Conservation (phyloP, 2,113 vertebrate genomes). For the Ranitomeya variabilis region DNA sequence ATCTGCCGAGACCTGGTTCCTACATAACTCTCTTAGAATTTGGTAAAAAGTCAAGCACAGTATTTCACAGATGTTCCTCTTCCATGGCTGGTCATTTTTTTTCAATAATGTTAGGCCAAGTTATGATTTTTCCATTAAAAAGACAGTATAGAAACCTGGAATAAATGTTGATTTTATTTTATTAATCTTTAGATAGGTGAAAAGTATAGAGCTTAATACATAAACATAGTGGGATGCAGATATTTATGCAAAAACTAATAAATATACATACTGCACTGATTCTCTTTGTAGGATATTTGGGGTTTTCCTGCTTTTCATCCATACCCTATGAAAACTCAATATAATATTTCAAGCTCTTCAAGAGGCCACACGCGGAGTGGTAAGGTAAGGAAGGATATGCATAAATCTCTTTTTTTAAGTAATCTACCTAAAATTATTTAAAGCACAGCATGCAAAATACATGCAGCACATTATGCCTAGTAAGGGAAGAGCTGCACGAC, state of each 20-base stretch:
- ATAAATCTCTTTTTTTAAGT: not conserved
- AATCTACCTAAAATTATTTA: not conserved
- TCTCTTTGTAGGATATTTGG: conserved; percentile 40
- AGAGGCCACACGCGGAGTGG: conserved; percentile 60
- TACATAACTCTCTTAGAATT: no score
- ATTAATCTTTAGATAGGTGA: no score
- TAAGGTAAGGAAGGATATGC: not conserved
- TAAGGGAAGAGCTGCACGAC: no score
- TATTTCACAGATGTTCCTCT: not conserved
- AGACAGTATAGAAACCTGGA: not conserved
- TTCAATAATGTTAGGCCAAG: not conserved
- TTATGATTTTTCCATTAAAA: not conserved
- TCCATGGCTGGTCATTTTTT: not conserved
- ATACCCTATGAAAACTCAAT: conserved; percentile 52
- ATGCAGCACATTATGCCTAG: not conserved
- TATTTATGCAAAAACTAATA: no score
- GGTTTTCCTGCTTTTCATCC: conserved; percentile 59
- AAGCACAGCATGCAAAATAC: not conserved
- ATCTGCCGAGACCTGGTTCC: no score
- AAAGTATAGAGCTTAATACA: no score
- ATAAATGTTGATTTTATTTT: no score
- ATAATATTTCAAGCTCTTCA: conserved; percentile 59
- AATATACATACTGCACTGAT: not conserved
- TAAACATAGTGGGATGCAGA: no score
- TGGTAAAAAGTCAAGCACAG: not conserved